Conservation (phyloP, 1,140 invertebrate genomes). For the Zaprionus capensis region DNA sequence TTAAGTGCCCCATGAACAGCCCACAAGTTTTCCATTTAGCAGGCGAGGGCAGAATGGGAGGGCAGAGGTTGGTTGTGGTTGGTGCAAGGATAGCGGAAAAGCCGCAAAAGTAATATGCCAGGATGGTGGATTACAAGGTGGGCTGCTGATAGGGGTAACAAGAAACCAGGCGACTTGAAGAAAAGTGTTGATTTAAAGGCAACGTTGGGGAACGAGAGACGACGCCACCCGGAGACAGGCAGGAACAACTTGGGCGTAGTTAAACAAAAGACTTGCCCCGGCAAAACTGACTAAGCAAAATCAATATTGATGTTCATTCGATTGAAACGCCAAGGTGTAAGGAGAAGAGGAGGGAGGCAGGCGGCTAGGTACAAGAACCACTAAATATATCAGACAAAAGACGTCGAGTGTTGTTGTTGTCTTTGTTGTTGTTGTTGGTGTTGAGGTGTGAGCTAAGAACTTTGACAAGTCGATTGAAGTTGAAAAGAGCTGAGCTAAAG, state of each 20-base stretch:
- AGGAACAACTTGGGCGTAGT: constrained; percentile 47
- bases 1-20: constrained; percentile 58
- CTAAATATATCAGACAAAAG: constrained; percentile 30
- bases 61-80: background rate
- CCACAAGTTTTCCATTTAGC: constrained; percentile 53
- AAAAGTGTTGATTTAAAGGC: constrained; percentile 58
- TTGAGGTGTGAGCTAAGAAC: constrained; percentile 13
- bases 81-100: constrained; percentile 42
- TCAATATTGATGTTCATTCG: constrained; percentile 65
- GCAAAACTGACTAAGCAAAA: constrained; percentile 54
- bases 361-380: background rate
- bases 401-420: constrained; percentile 16
- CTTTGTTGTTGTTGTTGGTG: background rate
- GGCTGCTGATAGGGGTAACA: background rate
- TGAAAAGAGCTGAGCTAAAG: constrained; percentile 11
- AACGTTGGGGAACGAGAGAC: constrained; percentile 3
- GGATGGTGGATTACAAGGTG: background rate
- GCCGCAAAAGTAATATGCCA: constrained; percentile 62
- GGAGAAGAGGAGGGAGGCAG: background rate
- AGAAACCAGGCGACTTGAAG: constrained; percentile 7
- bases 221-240: constrained; percentile 1
- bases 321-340: constrained; percentile 52
- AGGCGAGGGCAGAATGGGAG: constrained; percentile 14
- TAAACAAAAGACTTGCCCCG: constrained; percentile 56
- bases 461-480: constrained; percentile 47